A percentile compares a stretch with the other conserved stretches of the same genome.
phyloP scores from a whole-genome alignment of 2,888 invertebrate species.

The Hemaris fuciformis region DNA sequence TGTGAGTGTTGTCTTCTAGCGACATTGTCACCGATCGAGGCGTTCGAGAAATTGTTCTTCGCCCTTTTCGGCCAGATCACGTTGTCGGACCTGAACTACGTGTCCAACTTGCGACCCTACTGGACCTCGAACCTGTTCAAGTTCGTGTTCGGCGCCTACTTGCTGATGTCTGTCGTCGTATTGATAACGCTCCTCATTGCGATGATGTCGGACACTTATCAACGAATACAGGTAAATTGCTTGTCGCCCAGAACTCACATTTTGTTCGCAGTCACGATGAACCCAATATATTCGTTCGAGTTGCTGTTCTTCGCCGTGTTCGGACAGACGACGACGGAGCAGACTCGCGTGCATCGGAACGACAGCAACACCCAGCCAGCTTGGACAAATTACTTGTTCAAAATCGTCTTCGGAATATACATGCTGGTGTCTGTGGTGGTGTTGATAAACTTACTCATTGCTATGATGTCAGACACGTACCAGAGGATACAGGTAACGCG shows the following conservation, averaged over 20 bases:
- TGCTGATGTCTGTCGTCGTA: constrained; percentile 98
- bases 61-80: constrained; percentile 98
- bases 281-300: constrained; percentile 96
- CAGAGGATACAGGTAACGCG: constrained; percentile 96
- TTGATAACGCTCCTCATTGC: constrained; percentile 99
- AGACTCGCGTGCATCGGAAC: constrained; percentile 85
- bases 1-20: constrained; percentile 83
- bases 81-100: constrained; percentile 90
- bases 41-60: constrained; percentile 98
- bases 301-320: constrained; percentile 99
- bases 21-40: constrained; percentile 93
- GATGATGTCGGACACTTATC: constrained; percentile 99
- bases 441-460: constrained; percentile 99
- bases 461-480: constrained; percentile 99
- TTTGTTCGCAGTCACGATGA: constrained; percentile 93
- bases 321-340: constrained; percentile 93
- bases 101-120: constrained; percentile 85
- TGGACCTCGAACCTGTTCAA: constrained; percentile 95
- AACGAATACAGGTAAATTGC: constrained; percentile 96
- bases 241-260: constrained; percentile 53
- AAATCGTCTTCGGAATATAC: constrained; percentile 95
- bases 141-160: constrained; percentile 97
- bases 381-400: constrained; percentile 94
- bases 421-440: constrained; percentile 99
- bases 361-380: constrained; percentile 85